A percentile compares a stretch with the other conserved stretches of the same genome.
Conservation (phyloP, 1,140 invertebrate species). For the Zaprionus vittiger region DNA sequence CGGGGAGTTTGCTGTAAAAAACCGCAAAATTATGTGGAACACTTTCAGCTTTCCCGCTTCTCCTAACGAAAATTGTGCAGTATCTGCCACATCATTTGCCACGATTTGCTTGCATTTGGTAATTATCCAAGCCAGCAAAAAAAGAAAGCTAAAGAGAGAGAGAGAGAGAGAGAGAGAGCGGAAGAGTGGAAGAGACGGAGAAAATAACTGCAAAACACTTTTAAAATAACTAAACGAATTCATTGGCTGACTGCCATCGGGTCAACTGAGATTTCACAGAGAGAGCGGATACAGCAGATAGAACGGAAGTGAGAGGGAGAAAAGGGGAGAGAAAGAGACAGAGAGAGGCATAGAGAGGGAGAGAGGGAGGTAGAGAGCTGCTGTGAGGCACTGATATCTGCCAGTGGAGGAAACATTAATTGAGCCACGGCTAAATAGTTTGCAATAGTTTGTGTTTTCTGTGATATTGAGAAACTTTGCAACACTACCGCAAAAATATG, state of each 20-base stretch:
- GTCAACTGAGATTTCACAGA: background rate
- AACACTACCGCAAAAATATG: background rate
- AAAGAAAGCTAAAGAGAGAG: background rate
- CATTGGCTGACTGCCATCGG: background rate
- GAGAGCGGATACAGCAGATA: background rate
- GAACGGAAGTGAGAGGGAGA: background rate
- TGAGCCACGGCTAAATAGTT: background rate
- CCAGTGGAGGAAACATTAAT: background rate
- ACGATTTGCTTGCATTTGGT: slow-evolving; percentile 57
- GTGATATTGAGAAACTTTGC: background rate
- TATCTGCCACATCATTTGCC: slow-evolving; percentile 56
- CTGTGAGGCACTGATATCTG: no score
- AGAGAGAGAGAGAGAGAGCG: background rate
- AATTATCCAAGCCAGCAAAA: slow-evolving; percentile 65
- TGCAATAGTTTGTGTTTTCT: background rate
- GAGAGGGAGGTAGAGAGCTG: background rate
- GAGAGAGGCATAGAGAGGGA: background rate
- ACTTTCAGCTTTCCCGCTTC: slow-evolving; percentile 5
- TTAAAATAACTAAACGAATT: slow-evolving; percentile 19
- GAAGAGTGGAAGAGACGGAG: background rate
- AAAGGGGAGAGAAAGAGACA: background rate
- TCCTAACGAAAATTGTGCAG: slow-evolving; percentile 42
- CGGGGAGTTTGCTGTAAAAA: background rate
- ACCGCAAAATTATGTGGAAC: slow-evolving; percentile 63
- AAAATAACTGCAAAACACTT: slow-evolving; percentile 74